Base-by-base conservation (phyloP, 2,888 invertebrate genomes). In the Orchestes rusci region DNA sequence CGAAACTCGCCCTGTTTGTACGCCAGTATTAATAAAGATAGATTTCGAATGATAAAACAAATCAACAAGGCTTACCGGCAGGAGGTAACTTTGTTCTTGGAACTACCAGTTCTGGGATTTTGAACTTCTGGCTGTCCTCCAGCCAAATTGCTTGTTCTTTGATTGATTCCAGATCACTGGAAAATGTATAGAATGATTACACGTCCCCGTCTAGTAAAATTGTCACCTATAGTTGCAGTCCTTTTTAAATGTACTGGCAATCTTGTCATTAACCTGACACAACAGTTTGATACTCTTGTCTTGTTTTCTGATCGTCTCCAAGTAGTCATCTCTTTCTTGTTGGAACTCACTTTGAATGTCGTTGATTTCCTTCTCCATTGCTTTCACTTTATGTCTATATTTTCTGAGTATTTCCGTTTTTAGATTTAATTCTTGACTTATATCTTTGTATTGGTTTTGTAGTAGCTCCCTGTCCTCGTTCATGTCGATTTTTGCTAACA, bases 321-420 rank as follows among this genome's bases (percentile, higher is more conserved):
- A 66, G 61, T 88, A 89, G 62, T 88, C 87, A n/a, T 82, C 78
- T 2, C 87, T 70, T 60, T 89, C 88, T 41, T 77, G 71, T 65
- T 89, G 84, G 65, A 89, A 89, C 68, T 89, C 89, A 7, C 82
- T 75, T 57, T 86, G 85, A 2, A 90, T 70, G 64, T 89, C 89
- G 3, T 72, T 68, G 16, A 88, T 79, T 65, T 89, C 88, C 44
- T 78, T 70, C 59, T 86, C 81, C 39, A 87, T 63, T 13, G 75
- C 70, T 56, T 77, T 76, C 16, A 80, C 75, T 70, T 80, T 81
- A 53, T 77, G 73, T 48, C 80, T 73, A 55, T 78, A 79, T 50
- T 74, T 75, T 56, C 80, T 75, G 20, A 86, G 66, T 5, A 77
- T 70, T 37, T 82, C 80, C 4, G 79, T 81, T 64, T 84, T 84